Evolutionary conservation across 30 jellyfish, hydroid and myxozoan species (phyloP), one percentile per base, ranked within the genome.

Genomic region (Aurelia coerulea): DNA sequence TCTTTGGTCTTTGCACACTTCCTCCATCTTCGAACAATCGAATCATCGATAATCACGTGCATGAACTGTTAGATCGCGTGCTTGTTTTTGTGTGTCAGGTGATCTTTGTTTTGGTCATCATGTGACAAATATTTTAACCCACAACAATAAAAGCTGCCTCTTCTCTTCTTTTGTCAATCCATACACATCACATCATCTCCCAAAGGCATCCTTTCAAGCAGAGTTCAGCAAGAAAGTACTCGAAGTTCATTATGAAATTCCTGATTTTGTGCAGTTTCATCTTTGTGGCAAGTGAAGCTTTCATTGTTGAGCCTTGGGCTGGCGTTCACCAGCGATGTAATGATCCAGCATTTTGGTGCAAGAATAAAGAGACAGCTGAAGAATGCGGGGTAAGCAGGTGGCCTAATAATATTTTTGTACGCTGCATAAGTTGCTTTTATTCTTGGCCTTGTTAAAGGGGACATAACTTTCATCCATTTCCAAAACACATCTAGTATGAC

Each of bases 271-370:
- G 72, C 79, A 23, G 33, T 19, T 7, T 64, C 68, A 65, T 78
- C 41, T 31, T 71, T 16, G n/a, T 50, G 23, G 66, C 86, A 52
- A 58, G 81, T 23, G 70, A 68, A 64, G 95, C 90, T 4, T 86
- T 75, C 51, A 58, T 67, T 16, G 95, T 78, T 6, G 83, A 74
- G 53, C 88, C 94, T 18, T 85, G 88, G 94, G 83, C 78, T 62
- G 95, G 90, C 9, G 76, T 65, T 54, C 62, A 76, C 76, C 85
- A 82, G 69, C 56, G 93, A 53, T 69, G 91, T 54, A 67, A 84
- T 50, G 83, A 83, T 41, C 98, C 98, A 13, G 50, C 60, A 2
- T 78, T 65, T 60, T 91, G 98, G 98, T 91, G 98, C 88, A 50
- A 72, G 62, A 85, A 75, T 60, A 72, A 37, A 56, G 96, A 65